Evolutionary conservation across 2,888 invertebrate species (phyloP), one percentile per base, ranked within the genome.

Genomic region (Automeris io): DNA sequence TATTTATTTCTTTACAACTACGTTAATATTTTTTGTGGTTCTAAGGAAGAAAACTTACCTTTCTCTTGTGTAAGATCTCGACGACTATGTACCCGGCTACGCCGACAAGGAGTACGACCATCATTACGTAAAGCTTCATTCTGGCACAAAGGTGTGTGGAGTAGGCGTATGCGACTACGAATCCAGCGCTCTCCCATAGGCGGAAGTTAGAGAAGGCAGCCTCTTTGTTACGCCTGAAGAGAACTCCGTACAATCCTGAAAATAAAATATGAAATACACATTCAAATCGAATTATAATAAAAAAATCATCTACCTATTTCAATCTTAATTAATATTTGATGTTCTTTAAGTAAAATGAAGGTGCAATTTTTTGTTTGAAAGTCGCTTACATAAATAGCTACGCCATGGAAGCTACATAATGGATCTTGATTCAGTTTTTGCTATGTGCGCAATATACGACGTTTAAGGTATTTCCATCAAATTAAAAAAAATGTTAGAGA

Each of bases 171-270:
- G 95, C 95, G 33, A 95, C 92, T 19, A 96, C 95, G 74, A 96
- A 96, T 2, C 96, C 96, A 2, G 92, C 91, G 37, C 94, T 94
- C 75, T 96, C 96, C 96, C 96, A 96, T 4, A 96, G 89, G 18
- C 95, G 90, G 77, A 92, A 96, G 85, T 96, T 96, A 39, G 95
- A 95, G 88, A 96, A 96, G 1, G 96, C 96, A 0, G 96, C 95
- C 71, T 96, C 96, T 67, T 95, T 95, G 88, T 95, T 95, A 41
- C 94, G 91, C 61, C 94, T 88, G 88, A 95, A 96, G 46, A 95
- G 88, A 9, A 93, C 92, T 37, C 96, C 96, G 66, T 95, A 96
- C 12, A 96, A 86, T 50, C 94, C 95, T 95, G 87, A 51, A 36
- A 37, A 45, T 43, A 4, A 26, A 29, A 11, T 3, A 8, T 33